Conservation (phyloP, 2,113 vertebrate species). For the Xenus cinereus region DNA sequence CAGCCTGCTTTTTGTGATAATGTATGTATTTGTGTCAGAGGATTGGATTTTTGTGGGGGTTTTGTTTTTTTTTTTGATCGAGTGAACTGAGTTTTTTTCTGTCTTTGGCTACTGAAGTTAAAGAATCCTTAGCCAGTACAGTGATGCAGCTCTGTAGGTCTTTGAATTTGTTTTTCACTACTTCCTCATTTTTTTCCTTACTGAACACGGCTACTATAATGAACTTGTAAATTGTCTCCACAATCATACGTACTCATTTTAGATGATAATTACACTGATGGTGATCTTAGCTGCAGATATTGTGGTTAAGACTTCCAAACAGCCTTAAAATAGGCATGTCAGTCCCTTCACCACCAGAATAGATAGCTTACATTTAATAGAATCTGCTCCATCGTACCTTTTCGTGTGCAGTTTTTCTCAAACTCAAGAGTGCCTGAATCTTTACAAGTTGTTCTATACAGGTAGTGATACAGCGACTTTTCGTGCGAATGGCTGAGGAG, state of each 20-base stretch:
- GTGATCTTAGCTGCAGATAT: background rate
- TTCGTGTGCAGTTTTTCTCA: background rate
- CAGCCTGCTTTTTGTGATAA: background rate
- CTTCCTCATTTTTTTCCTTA: background rate
- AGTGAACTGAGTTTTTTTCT: background rate
- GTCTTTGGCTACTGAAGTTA: background rate
- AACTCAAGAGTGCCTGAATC: background rate
- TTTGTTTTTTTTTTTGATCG: background rate
- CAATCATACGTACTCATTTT: background rate
- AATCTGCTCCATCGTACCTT: background rate
- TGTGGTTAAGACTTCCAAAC: background rate
- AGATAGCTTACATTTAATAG: background rate
- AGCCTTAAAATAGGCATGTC: background rate
- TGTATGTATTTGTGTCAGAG: background rate
- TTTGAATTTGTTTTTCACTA: background rate
- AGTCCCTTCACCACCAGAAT: background rate
- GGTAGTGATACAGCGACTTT: background rate
- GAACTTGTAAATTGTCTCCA: background rate
- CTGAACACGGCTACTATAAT: background rate
- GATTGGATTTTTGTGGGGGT: no score
- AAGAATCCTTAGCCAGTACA: background rate
- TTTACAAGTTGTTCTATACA: background rate
- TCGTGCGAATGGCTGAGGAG: background rate
- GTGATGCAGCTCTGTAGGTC: background rate
- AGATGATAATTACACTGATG: background rate